Evolutionary conservation across 2,888 invertebrate genomes (phyloP).

Genomic region (Lumbricus terrestris): DNA sequence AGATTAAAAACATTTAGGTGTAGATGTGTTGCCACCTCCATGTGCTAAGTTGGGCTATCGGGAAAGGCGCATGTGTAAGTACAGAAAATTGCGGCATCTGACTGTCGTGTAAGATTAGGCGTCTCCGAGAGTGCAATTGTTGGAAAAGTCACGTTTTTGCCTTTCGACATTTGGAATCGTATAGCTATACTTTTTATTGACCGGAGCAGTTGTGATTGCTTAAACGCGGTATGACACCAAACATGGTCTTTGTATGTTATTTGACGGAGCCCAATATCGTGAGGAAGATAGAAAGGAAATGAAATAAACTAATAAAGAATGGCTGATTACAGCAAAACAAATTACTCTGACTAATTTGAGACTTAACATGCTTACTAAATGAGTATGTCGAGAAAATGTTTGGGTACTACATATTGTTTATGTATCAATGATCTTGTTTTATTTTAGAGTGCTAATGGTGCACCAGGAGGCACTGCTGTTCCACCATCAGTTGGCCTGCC

Average conservation of each 20-base stretch:
- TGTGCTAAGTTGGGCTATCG: neutral
- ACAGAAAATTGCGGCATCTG: neutral
- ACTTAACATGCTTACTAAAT: neutral
- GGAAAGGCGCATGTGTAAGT: neutral
- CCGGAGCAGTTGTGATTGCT: neutral
- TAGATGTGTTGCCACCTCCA: neutral
- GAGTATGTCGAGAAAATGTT: neutral
- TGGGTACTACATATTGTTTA: neutral
- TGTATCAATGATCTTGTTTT: neutral
- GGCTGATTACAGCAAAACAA: neutral
- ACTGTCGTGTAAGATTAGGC: neutral
- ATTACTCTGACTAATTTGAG: neutral
- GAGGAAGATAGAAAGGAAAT: neutral
- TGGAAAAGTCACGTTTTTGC: neutral
- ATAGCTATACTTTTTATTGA: neutral
- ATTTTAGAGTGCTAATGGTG: slow-evolving; percentile 13
- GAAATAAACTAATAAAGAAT: neutral
- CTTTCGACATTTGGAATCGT: neutral
- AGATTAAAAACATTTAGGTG: neutral
- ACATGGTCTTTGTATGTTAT: neutral
- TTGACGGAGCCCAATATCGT: neutral
- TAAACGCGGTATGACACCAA: neutral
- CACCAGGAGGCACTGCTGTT: neutral
- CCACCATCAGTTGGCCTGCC: slow-evolving; percentile 8
- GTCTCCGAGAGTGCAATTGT: neutral